These are phyloP conservation scores for Xiphorhynchus erythropygius DNA, from an alignment of 2,797 vertebrate genomes.

Conservation along the genomic window DNA sequence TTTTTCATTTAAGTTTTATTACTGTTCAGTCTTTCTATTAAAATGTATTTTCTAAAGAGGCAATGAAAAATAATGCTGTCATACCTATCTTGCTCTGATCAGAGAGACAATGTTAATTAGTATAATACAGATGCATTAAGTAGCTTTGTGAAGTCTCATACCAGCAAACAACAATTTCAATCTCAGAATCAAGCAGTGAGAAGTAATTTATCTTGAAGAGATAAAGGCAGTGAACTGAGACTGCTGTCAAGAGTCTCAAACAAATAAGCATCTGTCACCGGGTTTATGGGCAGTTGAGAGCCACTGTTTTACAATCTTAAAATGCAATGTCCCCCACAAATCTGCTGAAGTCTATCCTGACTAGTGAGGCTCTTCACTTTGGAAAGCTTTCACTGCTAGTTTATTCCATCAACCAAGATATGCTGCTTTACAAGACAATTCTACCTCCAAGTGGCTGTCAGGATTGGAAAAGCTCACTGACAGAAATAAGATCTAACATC, in stretches of 20 bases:
- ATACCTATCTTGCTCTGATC: not conserved
- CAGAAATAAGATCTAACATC: not conserved
- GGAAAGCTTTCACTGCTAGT: not conserved
- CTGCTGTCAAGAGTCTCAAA: not conserved
- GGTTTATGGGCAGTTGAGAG: not conserved
- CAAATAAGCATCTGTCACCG: not conserved
- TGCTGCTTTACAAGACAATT: not conserved
- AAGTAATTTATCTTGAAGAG: not conserved
- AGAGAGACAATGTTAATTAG: not conserved
- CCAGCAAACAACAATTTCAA: not conserved
- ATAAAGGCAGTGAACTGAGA: not conserved
- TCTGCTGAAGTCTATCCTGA: not conserved
- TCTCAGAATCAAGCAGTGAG: not conserved
- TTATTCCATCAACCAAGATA: not conserved
- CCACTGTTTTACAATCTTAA: not conserved
- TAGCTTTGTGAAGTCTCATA: not conserved
- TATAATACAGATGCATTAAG: not conserved
- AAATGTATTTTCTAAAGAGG: not conserved
- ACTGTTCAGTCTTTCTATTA: not conserved
- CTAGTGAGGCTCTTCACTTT: not conserved
- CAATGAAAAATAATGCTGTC: not conserved
- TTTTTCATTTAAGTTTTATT: not conserved
- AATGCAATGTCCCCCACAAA: not conserved
- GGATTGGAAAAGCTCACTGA: not conserved
- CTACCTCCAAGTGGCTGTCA: not conserved